Conservation (phyloP, 1,140 invertebrate species). For the Eciton burchellii region DNA sequence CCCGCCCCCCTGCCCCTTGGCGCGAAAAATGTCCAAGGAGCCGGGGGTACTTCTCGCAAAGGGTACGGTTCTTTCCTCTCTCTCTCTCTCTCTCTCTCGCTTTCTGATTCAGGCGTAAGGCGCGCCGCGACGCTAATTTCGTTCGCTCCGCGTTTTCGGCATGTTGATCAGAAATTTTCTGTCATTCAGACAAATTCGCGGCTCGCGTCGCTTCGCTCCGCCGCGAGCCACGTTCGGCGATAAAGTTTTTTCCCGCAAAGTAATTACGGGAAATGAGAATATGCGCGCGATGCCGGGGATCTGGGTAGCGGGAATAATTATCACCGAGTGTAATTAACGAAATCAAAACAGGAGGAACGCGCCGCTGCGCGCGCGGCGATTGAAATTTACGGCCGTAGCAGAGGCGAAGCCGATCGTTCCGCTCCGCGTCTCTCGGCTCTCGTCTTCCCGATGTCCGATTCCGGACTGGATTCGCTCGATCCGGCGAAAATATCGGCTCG, state of each 20-base stretch:
- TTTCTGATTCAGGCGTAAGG: not conserved
- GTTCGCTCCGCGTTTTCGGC: slow-evolving; percentile 4
- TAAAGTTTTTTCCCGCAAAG: slow-evolving; percentile 35
- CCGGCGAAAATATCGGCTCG: not conserved
- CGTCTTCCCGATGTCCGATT: no score
- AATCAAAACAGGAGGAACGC: not conserved
- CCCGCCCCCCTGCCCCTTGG: not conserved
- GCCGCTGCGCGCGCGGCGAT: not conserved
- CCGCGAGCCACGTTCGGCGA: not conserved
- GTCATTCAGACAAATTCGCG: slow-evolving; percentile 1
- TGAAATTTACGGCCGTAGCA: not conserved
- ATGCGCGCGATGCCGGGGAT: not conserved
- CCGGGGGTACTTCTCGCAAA: slow-evolving; percentile 12
- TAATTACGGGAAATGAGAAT: slow-evolving; percentile 36
- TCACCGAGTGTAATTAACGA: slow-evolving; percentile 4
- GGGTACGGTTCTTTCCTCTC: not conserved
- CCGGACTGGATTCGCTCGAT: not conserved
- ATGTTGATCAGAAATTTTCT: slow-evolving; percentile 42
- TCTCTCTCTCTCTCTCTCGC: no score
- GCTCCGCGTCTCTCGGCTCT: no score
- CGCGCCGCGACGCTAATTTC: not conserved
- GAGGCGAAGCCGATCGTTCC: not conserved
- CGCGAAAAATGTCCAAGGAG: slow-evolving; percentile 5
- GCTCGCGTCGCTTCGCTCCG: not conserved
- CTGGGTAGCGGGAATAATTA: not conserved